phyloP scores from a whole-genome alignment of 2,888 invertebrate species.

The Pterostichus madidus region DNA sequence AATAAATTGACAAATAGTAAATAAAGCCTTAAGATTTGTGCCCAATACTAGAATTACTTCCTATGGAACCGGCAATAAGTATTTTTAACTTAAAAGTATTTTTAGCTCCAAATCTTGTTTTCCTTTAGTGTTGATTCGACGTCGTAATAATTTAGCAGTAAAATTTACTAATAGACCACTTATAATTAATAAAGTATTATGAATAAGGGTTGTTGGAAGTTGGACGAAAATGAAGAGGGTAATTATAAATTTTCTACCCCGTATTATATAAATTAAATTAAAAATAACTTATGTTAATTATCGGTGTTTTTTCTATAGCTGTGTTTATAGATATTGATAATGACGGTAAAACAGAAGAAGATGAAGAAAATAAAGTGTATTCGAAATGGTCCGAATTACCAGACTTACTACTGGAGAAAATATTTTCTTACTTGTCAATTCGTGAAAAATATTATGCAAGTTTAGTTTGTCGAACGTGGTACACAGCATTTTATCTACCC shows the following conservation, averaged over 20 bases:
- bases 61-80: constrained; percentile 23
- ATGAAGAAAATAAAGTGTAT: constrained; percentile 75
- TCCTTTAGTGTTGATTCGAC: not conserved
- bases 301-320: not conserved
- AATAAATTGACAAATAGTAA: no score
- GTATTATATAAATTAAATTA: not conserved
- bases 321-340: constrained; percentile 70
- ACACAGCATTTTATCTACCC: constrained; percentile 85
- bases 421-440: constrained; percentile 84
- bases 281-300: no score
- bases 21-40: no score
- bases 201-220: constrained; percentile 76
- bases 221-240: constrained; percentile 77
- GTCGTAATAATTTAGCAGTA: constrained; percentile 50
- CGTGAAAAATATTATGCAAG: constrained; percentile 87
- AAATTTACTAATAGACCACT: not conserved
- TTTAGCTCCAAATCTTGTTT: constrained; percentile 59
- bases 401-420: constrained; percentile 85
- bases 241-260: constrained; percentile 65
- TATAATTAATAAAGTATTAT: constrained; percentile 69
- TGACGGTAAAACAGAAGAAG: constrained; percentile 74
- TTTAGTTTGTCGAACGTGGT: constrained; percentile 84
- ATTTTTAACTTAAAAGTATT: not conserved
- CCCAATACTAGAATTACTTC: constrained; percentile 10
- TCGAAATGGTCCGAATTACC: constrained; percentile 85